phyloP scores from a whole-genome alignment of 2,797 vertebrate species.

The Dendrocincla fuliginosa region DNA sequence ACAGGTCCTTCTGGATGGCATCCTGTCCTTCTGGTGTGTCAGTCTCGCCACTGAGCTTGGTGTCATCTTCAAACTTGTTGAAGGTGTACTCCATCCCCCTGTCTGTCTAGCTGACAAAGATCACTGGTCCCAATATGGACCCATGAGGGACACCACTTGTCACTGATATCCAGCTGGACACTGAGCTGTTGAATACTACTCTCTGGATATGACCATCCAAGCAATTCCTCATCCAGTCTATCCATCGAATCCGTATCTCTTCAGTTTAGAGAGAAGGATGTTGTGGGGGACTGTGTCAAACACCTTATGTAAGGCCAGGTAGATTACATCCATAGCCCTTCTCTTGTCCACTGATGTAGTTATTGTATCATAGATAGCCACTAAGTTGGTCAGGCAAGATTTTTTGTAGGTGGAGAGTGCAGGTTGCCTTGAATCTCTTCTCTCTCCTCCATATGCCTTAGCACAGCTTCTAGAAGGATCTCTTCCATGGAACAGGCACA shows the following conservation, averaged over 20 bases:
- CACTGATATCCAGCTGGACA: neutral
- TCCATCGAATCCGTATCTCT: neutral
- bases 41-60: neutral
- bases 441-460: neutral
- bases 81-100: accelerated
- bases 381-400: neutral
- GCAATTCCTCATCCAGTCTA: neutral
- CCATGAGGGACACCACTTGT: neutral
- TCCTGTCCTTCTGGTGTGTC: neutral
- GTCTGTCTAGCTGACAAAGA: neutral
- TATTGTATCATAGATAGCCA: neutral
- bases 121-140: neutral
- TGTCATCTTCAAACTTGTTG: neutral
- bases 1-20: neutral
- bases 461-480: neutral
- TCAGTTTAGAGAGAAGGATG: neutral
- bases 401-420: neutral
- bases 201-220: neutral
- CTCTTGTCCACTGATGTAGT: neutral
- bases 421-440: neutral
- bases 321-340: neutral
- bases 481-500: neutral
- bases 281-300: neutral
- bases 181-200: neutral
- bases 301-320: neutral